These are phyloP conservation scores for Lerista edwardsae DNA, from an alignment of 2,797 vertebrate genomes.

Conservation along the genomic window DNA sequence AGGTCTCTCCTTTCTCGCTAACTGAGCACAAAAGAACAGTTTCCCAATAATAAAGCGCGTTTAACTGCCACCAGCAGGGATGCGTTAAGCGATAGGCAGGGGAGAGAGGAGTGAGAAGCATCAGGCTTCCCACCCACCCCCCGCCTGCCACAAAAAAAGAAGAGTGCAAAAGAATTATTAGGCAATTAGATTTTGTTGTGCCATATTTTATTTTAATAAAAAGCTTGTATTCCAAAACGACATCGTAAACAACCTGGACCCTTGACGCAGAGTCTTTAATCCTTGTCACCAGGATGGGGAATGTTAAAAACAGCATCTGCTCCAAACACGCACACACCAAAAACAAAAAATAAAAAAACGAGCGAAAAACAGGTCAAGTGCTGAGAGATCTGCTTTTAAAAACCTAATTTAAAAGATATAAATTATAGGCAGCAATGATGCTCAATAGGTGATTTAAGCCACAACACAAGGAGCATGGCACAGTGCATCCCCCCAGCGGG, in stretches of 20 bases:
- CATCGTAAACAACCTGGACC: neutral
- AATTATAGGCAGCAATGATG: conserved; percentile 44
- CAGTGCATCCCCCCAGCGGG: conserved; percentile 51
- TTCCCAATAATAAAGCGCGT: neutral
- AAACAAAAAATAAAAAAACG: no score
- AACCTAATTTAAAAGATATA: conserved; percentile 57
- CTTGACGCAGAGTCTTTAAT: neutral
- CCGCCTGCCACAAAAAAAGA: neutral
- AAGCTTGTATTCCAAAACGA: conserved; percentile 20
- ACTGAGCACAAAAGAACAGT: conserved; percentile 3
- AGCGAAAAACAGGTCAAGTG: conserved; percentile 25
- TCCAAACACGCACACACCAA: neutral
- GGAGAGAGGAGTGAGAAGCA: neutral
- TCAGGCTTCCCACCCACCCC: neutral
- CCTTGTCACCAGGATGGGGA: neutral
- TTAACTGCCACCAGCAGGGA: neutral
- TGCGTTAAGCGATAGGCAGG: no score
- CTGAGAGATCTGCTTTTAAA: conserved; percentile 32
- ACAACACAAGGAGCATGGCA: conserved; percentile 1
- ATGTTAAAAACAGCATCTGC: neutral
- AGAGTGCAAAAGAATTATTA: conserved; percentile 38
- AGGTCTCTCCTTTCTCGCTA: fast-evolving
- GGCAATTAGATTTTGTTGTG: conserved; percentile 30
- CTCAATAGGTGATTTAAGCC: conserved; percentile 53
- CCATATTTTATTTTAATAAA: conserved; percentile 12